These are phyloP conservation scores for Isaurus tuberculatus DNA, from an alignment of 92 coral and sea anemone species.

Conservation along the genomic window DNA sequence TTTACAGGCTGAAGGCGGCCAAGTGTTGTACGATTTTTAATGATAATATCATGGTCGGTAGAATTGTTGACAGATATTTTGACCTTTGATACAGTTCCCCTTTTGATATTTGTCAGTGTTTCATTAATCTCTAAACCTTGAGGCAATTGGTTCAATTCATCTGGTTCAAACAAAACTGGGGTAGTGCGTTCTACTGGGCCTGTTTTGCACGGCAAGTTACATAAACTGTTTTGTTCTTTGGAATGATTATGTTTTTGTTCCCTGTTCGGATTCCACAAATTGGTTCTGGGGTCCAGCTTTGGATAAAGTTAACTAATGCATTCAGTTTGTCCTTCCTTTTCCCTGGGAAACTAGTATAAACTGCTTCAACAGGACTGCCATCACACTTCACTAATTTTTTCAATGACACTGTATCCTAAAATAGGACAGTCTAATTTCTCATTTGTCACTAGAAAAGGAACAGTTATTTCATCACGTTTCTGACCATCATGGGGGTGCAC, in stretches of 20 bases:
- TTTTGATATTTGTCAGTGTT: constrained; percentile 51
- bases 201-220: constrained; percentile 47
- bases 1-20: constrained; percentile 45
- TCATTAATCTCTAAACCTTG: constrained; percentile 61
- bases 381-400: constrained; percentile 40
- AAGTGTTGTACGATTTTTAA: constrained; percentile 39
- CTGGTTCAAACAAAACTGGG: constrained; percentile 50
- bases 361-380: constrained; percentile 41
- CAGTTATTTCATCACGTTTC: constrained; percentile 56
- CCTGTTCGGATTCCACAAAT: constrained; percentile 58
- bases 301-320: constrained; percentile 59
- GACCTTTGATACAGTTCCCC: constrained; percentile 38
- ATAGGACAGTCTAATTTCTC: constrained; percentile 53
- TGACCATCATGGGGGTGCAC: constrained; percentile 35
- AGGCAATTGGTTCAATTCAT: constrained; percentile 41
- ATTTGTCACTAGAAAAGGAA: constrained; percentile 53
- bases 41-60: constrained; percentile 48
- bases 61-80: constrained; percentile 40
- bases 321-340: constrained; percentile 50
- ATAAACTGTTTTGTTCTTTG: constrained; percentile 48
- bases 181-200: constrained; percentile 43
- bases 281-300: constrained; percentile 47
- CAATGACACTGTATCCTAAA: constrained; percentile 58
- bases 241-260: constrained; percentile 50
- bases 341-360: constrained; percentile 54